phyloP scores from a whole-genome alignment of 2,888 invertebrate genomes.

The Schizaphis graminum region DNA sequence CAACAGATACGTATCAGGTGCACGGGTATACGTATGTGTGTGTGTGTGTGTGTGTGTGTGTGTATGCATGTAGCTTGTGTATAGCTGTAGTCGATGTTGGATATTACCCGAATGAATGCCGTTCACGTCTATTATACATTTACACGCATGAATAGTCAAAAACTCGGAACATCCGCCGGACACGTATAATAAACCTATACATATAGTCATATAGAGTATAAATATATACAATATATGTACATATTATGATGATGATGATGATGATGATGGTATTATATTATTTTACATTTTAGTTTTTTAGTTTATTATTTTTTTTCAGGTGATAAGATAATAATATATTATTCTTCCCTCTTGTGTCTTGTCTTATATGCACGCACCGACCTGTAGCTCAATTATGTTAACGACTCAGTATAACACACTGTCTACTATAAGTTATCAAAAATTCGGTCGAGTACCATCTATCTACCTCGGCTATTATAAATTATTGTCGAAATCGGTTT shows the following conservation, averaged over 20 bases:
- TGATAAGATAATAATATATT: conserved; percentile 39
- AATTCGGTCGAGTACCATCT: background rate
- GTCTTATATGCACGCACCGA: no score
- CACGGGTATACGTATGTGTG: background rate
- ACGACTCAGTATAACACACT: background rate
- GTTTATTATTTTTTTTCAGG: background rate
- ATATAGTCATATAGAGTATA: background rate
- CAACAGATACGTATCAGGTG: conserved; percentile 44
- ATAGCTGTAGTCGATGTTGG: conserved; percentile 14
- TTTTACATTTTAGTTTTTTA: background rate
- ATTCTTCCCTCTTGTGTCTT: background rate
- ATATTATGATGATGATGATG: background rate
- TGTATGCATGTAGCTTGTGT: background rate
- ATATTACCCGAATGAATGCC: conserved; percentile 48
- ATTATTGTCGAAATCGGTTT: background rate
- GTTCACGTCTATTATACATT: conserved; percentile 61
- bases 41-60: no score
- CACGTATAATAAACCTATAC: conserved; percentile 40
- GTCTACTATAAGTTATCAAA: conserved; percentile 15
- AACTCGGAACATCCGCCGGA: conserved; percentile 63
- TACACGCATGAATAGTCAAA: conserved; percentile 58
- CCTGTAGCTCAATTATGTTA: conserved; percentile 43
- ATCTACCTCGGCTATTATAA: background rate
- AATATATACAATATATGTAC: background rate
- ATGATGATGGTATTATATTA: conserved; percentile 32